A percentile compares a stretch with the other conserved stretches of the same genome.
Conservation (phyloP, 1,140 invertebrate genomes). For the Mactra quadrangularis region DNA sequence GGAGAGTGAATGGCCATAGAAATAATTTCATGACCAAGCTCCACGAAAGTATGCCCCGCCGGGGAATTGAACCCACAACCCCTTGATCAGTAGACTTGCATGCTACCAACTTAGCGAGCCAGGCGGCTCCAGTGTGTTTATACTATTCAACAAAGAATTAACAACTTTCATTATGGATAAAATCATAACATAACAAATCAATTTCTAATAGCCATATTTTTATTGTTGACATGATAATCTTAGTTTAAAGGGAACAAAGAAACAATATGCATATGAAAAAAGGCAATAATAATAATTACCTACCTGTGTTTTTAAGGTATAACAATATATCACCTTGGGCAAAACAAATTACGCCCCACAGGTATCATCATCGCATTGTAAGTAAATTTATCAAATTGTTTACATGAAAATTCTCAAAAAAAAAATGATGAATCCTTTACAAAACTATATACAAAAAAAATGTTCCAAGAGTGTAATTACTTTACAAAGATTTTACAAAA, state of each 20-base stretch:
- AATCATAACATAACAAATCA: no score
- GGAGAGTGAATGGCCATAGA: no score
- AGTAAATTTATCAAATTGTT: slow-evolving; percentile 42
- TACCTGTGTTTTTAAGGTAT: slow-evolving; percentile 54
- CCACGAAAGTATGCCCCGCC: no score
- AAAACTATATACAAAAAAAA: slow-evolving; percentile 40
- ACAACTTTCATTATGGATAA: no score
- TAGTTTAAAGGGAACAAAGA: slow-evolving; percentile 17
- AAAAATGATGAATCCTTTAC: slow-evolving; percentile 4
- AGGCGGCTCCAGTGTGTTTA: no score
- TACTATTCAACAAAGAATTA: no score
- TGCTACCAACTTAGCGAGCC: no score
- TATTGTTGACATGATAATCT: slow-evolving; percentile 31
- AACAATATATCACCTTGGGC: slow-evolving; percentile 58
- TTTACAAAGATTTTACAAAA: slow-evolving; percentile 9
- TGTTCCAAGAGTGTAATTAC: background rate
- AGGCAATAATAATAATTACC: slow-evolving; percentile 21
- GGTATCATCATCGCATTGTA: slow-evolving; percentile 19
- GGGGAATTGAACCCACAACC: no score
- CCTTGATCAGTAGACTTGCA: no score
- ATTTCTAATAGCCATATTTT: slow-evolving; percentile 58
- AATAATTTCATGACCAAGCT: no score
- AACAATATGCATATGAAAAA: slow-evolving; percentile 22
- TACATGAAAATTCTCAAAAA: slow-evolving; percentile 26
- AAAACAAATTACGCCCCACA: slow-evolving; percentile 57